Conservation (phyloP, 2,113 vertebrate genomes). For the Thalassarche chlororhynchos region DNA sequence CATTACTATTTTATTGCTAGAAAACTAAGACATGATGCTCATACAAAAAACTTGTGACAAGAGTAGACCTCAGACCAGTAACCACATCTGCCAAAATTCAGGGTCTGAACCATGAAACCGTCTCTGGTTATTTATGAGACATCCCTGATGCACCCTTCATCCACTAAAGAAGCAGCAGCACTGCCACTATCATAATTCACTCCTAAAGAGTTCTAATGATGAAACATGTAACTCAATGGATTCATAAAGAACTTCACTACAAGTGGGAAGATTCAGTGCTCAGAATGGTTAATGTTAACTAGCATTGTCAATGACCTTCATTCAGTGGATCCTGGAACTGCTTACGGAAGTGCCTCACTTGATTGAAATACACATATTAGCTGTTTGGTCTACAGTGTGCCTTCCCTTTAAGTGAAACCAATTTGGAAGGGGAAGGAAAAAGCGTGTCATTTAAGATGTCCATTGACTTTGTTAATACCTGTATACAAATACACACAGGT, state of each 20-base stretch:
- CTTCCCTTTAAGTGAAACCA: neutral
- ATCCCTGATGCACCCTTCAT: neutral
- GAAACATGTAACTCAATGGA: neutral
- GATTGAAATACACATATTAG: neutral
- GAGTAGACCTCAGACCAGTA: neutral
- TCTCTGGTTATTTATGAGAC: neutral
- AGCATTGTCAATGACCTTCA: neutral
- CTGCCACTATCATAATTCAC: neutral
- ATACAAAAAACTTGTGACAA: neutral
- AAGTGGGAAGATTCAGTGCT: neutral
- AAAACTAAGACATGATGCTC: neutral
- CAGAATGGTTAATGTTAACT: neutral
- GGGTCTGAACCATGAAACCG: neutral
- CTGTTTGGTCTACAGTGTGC: neutral
- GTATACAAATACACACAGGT: neutral
- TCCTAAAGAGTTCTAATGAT: neutral
- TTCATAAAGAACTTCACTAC: neutral
- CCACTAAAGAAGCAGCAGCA: neutral
- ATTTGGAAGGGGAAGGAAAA: neutral
- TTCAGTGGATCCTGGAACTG: neutral
- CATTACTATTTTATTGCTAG: neutral
- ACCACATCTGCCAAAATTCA: neutral
- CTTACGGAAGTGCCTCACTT: neutral
- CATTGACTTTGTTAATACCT: neutral
- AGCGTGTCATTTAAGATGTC: neutral